phyloP scores from a whole-genome alignment of 2,888 invertebrate species.

The Aspidiotus destructor region DNA sequence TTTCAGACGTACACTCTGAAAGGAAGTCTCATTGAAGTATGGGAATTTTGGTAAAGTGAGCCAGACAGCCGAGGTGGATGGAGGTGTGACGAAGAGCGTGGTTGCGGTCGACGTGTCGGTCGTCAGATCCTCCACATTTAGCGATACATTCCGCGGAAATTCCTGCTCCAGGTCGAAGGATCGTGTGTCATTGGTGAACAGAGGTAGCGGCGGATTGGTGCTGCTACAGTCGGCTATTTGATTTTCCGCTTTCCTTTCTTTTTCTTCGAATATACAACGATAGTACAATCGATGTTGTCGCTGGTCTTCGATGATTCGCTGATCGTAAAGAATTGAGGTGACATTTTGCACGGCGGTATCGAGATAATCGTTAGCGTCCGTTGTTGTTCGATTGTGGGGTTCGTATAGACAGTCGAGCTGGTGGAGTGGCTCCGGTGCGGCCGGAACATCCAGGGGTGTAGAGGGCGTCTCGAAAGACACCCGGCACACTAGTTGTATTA shows the following conservation, averaged over 20 bases:
- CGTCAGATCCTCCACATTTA: constrained; percentile 21
- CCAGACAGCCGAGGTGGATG: constrained; percentile 19
- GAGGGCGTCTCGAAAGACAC: constrained; percentile 12
- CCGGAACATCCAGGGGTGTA: background rate
- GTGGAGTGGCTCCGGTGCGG: constrained; percentile 19
- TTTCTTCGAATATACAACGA: constrained; percentile 10
- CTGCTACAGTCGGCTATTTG: constrained; percentile 23
- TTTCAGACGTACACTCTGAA: constrained; percentile 11
- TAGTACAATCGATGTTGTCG: constrained; percentile 24
- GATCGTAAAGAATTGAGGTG: background rate
- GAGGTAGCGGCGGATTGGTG: constrained; percentile 23
- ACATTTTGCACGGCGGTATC: background rate
- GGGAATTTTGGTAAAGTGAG: constrained; percentile 28
- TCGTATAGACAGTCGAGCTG: constrained; percentile 20
- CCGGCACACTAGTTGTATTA: constrained; percentile 30
- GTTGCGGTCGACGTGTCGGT: constrained; percentile 5
- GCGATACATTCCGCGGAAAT: constrained; percentile 21
- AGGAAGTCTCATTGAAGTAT: constrained; percentile 19
- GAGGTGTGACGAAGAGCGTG: background rate
- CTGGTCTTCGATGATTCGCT: background rate
- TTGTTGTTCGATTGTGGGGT: constrained; percentile 20
- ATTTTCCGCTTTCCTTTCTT: background rate
- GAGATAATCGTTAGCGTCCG: background rate
- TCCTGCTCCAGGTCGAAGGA: constrained; percentile 28
- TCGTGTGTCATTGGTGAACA: constrained; percentile 21